Conservation (phyloP, 2,113 vertebrate species). For the Catharus fuscescens region DNA sequence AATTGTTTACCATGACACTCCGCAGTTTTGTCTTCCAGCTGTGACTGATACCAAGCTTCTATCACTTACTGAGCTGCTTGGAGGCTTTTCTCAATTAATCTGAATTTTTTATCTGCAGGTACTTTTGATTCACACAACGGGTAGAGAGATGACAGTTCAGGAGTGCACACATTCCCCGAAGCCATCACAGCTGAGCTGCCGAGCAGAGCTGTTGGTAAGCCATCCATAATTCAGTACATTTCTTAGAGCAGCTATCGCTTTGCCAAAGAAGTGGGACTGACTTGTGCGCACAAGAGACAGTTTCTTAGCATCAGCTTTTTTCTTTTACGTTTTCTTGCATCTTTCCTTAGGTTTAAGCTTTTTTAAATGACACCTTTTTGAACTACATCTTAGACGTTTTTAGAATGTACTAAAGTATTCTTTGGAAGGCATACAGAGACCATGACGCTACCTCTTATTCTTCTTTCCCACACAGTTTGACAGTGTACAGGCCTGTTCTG, state of each 20-base stretch:
- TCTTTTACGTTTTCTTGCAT: neutral
- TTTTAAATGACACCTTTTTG: neutral
- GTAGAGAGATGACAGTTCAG: neutral
- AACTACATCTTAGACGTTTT: neutral
- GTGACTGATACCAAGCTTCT: neutral
- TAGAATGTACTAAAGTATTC: neutral
- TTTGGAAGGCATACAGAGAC: conserved; percentile 50
- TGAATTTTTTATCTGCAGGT: conserved; percentile 17
- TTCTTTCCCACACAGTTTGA: conserved; percentile 49
- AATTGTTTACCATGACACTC: neutral
- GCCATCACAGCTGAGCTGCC: neutral
- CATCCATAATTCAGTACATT: neutral
- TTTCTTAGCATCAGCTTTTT: neutral
- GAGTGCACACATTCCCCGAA: neutral
- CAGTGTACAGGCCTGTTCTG: conserved; percentile 53
- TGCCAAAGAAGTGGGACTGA: neutral
- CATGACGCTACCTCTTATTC: conserved; percentile 14
- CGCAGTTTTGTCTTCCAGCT: neutral
- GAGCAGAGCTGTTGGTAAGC: neutral
- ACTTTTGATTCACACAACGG: conserved; percentile 1
- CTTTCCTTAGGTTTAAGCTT: neutral
- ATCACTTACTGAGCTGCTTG: neutral
- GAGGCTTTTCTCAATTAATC: neutral
- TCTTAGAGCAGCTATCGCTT: neutral
- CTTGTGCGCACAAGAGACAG: accelerated